Base-by-base conservation (phyloP, 2,888 invertebrate genomes). In the Magallana nippona region DNA sequence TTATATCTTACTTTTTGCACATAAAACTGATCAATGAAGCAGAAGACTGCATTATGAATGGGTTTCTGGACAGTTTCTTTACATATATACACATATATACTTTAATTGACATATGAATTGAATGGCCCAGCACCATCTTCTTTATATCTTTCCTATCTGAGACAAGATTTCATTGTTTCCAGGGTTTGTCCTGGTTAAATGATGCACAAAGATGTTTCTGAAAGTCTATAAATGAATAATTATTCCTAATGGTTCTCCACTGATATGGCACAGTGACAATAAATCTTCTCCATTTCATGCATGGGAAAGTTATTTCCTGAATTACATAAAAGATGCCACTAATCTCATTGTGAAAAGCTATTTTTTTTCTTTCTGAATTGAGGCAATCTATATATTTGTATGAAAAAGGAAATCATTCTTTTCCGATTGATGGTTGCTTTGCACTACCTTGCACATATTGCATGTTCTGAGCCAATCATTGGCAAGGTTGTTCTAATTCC, bases 401-500 rank as follows among this genome's bases (percentile, higher is more conserved):
- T 2, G 27, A 27, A 15, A 27, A 44, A 71, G 22, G 27, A 32
- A 32, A 71, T 71, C 71, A 71, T 71, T 27, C 27, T 27, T 71
- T 71, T 71, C 71, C 27, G 71, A 71, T 71, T 71, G 27, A 60
- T 60, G 60, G 19, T 60, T 60, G 60, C 60, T 19, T 60, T 60
- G 22, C 71, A 27, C 71, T 27, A 15, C 71, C 17, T 11, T 22
- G 71, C 22, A 71, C 19, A 44, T 44, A 27, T 71, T 27, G 71
- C 71, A 71, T 71, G 71, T 71, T 32, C 71, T 27, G 22, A 15
- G 71, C 32, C 71, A 27, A 71, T 71, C 32, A 71, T 15, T 13
- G 22, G 71, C 71, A 71, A 71, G 27, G 27, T 27, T 27, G 71
- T 71, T 71, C 44, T 71, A 71, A 71, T 71, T 71, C 27, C 71